Conservation (phyloP, 2,113 vertebrate species). For the Chitala chitala region DNA sequence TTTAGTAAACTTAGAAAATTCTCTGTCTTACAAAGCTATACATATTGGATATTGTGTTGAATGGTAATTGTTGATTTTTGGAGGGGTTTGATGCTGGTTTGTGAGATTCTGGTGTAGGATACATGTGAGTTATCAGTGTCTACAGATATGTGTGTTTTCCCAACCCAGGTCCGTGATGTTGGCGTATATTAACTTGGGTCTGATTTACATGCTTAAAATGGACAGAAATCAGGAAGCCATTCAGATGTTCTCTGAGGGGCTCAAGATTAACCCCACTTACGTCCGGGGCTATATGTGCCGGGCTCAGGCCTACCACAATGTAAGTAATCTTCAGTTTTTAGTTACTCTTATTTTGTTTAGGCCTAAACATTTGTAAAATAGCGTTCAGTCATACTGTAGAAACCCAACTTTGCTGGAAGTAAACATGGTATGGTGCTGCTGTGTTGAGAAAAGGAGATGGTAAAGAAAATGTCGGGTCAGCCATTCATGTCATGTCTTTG, state of each 20-base stretch:
- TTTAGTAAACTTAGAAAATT: no score
- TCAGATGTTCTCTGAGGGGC: conserved; percentile 59
- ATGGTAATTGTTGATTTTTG: no score
- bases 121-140: no score
- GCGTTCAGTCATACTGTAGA: no score
- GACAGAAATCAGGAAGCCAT: conserved; percentile 58
- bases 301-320: conserved; percentile 61
- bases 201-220: conserved; percentile 59
- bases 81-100: no score
- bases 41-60: no score
- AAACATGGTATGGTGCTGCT: no score
- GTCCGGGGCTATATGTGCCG: conserved; percentile 59
- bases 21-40: no score
- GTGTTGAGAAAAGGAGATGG: not conserved
- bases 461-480: not conserved
- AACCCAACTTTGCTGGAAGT: no score
- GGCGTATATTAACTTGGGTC: conserved; percentile 65
- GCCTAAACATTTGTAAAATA: not conserved
- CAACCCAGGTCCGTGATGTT: conserved; percentile 46
- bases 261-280: conserved; percentile 56
- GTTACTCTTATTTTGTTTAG: not conserved
- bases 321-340: conserved; percentile 35
- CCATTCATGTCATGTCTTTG: not conserved
- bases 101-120: no score
- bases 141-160: not conserved